Base-by-base conservation (phyloP, 1,140 invertebrate species). In the Brevipalpus yothersi region DNA sequence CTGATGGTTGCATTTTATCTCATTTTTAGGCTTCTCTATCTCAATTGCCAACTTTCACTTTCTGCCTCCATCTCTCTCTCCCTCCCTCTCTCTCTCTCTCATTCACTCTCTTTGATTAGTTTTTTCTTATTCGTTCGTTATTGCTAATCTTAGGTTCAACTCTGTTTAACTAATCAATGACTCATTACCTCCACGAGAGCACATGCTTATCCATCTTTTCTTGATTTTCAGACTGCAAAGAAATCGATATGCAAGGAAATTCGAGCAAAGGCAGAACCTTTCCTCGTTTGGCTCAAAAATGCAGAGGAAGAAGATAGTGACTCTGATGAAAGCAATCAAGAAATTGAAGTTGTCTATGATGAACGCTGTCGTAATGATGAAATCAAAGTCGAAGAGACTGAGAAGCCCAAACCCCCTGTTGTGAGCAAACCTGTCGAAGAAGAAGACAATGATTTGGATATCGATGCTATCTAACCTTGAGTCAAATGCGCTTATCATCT, bases 211-310 rank as follows among this genome's bases (percentile, higher is more conserved):
- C 21, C 12, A 12, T 51, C 39, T 45, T 15, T 17, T 62, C 45
- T 1, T 12, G 39, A 0, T 45, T 55, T 9, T 3, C 95, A 94
- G 71, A 92, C 91, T 72, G 89, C 94, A 8, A 77, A 80, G 8
- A 90, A 89, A 68, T 86, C 94, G 67, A 71, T 95, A 58, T 82
- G 83, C 57, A 80, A 85, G 61, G 88, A 96, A 67, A 93, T 99
- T 70, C 86, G 91, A 64, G 80, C 82, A 47, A 84, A 87, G 67
- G 91, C 89, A 53, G 79, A 83, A 67, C 89, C 88, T 45, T 94
- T 99, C 72, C 79, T 98, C 11, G 89, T 83, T 65, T 98, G 94
- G 94, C 78, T 98, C 51, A 80, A 88, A 70, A 87, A 97, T 73
- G 93, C 94, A 59, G 90, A 96, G 67, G 90, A 93, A 70, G 89